Base-by-base conservation (phyloP, 1,140 invertebrate genomes). In the Telenomus remus region DNA sequence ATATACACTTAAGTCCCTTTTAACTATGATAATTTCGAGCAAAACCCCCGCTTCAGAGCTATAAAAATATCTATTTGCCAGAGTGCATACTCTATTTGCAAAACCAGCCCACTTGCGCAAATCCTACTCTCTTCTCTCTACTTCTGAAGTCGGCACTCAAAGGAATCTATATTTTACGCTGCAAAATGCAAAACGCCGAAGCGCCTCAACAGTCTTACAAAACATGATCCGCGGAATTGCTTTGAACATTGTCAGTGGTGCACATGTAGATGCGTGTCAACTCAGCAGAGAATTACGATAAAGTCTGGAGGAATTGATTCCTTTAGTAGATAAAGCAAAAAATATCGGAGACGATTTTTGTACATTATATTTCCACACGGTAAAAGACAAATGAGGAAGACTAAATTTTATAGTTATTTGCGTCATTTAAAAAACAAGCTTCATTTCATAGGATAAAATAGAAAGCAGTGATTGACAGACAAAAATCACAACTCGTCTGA, bases 101-200 rank as follows among this genome's bases (percentile, higher is more conserved):
- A 48, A 49, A 47, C 42, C 34, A 47, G 43, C 37, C 54, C 33
- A 33, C 47, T 43, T 6, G 43, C 43, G 12, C 50, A 49, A 55
- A 48, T 60, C 43, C 10, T 54, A 54, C 49, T 60, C 59, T 27
- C 49, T 47, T 61, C 44, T 19, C 16, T 4, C 48, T 9, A 34
- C 34, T 50, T 51, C 42, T 55, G 42, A 13, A 49, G 56, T 42
- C 27, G 48, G 37, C 37, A 48, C 51, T 70, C 66, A 70, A 70
- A 70, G 66, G 66, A 70, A 61, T 70, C 51, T 56, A 70, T 70
- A 70, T 70, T 61, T 61, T 39, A 61, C 57, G 42, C 50, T 11
- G 19, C 37, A 61, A 61, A 70, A 70, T 61, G 57, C 50, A 70
- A 70, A 70, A 56, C 50, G 44, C 47, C 15, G 65, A 54, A 44